Percentiles rank a stretch among this genome's conserved stretches.
Conservation (phyloP, 92 coral and sea anemone genomes). For the Blastomussa wellsi region DNA sequence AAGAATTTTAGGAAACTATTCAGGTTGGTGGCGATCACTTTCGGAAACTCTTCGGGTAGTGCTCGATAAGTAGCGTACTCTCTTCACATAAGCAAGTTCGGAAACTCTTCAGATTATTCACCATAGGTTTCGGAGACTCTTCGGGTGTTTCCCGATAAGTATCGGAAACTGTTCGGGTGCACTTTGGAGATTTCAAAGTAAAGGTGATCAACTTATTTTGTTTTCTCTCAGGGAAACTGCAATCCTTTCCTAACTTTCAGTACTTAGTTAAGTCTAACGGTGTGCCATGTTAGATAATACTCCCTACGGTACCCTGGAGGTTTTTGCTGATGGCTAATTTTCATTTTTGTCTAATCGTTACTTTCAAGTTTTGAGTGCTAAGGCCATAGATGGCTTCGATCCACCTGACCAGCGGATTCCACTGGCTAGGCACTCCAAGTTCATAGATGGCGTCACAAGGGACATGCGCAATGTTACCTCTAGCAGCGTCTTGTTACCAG, state of each 20-base stretch:
- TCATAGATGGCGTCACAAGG: constrained; percentile 7
- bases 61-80: background rate
- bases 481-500: constrained; percentile 57
- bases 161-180: background rate
- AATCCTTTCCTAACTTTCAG: background rate
- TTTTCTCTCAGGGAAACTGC: background rate
- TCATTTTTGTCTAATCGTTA: background rate
- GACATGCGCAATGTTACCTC: constrained; percentile 32
- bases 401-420: constrained; percentile 57
- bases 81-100: too few species aligned
- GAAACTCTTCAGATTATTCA: background rate
- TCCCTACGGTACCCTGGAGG: background rate
- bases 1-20: too few species aligned
- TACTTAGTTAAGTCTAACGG: background rate
- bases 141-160: background rate
- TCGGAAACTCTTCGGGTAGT: background rate
- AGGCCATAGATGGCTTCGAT: constrained; percentile 31
- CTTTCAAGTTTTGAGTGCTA: constrained; percentile 53
- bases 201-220: background rate
- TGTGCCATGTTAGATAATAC: background rate
- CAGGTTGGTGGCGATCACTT: too few species aligned
- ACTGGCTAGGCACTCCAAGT: constrained; percentile 21
- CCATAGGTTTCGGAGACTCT: background rate
- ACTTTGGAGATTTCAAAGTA: background rate
- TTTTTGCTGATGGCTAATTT: background rate